Evolutionary conservation across 2,113 vertebrate genomes (phyloP).

Genomic region (Pangasianodon hypophthalmus): DNA sequence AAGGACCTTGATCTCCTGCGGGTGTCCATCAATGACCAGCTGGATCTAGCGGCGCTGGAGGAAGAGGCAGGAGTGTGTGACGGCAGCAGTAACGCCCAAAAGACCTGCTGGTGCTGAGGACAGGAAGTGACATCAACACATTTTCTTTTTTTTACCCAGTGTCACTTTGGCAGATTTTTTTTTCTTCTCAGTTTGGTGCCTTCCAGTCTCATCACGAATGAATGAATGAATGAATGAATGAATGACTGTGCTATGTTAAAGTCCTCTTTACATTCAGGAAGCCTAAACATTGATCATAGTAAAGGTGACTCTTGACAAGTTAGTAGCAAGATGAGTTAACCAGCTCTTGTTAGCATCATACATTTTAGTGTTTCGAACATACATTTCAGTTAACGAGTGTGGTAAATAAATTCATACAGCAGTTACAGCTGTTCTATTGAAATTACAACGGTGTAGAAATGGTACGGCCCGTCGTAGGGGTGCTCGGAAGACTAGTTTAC

Average conservation of each 20-base stretch:
- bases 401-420: too few species aligned
- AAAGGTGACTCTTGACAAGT: background rate
- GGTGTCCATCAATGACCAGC: constrained; percentile 69
- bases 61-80: constrained; percentile 82
- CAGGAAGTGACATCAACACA: constrained; percentile 23
- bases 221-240: background rate
- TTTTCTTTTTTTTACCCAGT: constrained; percentile 43
- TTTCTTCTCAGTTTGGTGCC: constrained; percentile 29
- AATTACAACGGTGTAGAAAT: background rate
- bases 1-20: constrained; percentile 90
- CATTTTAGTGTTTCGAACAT: background rate
- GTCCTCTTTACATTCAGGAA: background rate
- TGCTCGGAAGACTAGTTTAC: background rate
- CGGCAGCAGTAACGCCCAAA: constrained; percentile 69
- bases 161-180: background rate
- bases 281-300: too few species aligned
- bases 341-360: background rate
- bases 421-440: background rate
- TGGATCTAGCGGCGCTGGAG: constrained; percentile 83
- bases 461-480: background rate
- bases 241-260: background rate
- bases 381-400: background rate
- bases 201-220: constrained; percentile 7
- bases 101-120: constrained; percentile 92
- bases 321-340: background rate